Percentiles rank a stretch among this genome's conserved stretches.
Conservation (phyloP, 2,113 vertebrate genomes). For the Seriola dumerili region DNA sequence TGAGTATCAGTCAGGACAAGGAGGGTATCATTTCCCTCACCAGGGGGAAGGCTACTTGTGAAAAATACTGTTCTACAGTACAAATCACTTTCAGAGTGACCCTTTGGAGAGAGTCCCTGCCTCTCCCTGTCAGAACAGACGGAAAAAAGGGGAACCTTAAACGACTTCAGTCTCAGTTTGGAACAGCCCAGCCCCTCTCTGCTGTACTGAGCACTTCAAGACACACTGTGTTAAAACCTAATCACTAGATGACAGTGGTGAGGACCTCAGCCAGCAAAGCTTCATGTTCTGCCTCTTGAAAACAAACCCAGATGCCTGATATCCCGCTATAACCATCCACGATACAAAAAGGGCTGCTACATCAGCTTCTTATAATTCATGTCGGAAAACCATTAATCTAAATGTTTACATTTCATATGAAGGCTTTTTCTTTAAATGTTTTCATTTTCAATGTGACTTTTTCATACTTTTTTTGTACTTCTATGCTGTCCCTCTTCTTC, state of each 20-base stretch:
- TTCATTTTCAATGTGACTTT: background rate
- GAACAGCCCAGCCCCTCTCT: slow-evolving; percentile 38
- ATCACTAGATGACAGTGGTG: slow-evolving; percentile 59
- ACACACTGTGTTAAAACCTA: slow-evolving; percentile 53
- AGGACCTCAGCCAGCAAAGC: slow-evolving; percentile 36
- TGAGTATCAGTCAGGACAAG: slow-evolving; percentile 41
- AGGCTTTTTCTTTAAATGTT: background rate
- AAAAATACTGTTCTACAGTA: slow-evolving; percentile 55
- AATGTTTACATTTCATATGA: background rate
- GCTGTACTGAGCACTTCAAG: slow-evolving; percentile 50
- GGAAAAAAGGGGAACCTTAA: slow-evolving; percentile 64
- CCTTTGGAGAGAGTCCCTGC: slow-evolving; percentile 49
- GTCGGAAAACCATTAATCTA: background rate
- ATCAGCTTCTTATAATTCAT: background rate
- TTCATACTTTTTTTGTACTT: background rate
- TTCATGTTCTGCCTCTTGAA: slow-evolving; percentile 20
- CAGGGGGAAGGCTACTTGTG: slow-evolving; percentile 46
- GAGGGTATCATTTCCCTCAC: slow-evolving; percentile 53
- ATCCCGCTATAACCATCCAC: background rate
- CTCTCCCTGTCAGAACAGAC: slow-evolving; percentile 49
- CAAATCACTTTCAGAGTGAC: slow-evolving; percentile 61
- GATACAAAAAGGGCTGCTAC: background rate
- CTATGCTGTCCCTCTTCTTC: too few relatives aligned
- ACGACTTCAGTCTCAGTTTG: slow-evolving; percentile 59
- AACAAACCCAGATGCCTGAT: slow-evolving; percentile 12